Evolutionary conservation across 2,113 vertebrate species (phyloP).

Genomic region (Phaethon lepturus): DNA sequence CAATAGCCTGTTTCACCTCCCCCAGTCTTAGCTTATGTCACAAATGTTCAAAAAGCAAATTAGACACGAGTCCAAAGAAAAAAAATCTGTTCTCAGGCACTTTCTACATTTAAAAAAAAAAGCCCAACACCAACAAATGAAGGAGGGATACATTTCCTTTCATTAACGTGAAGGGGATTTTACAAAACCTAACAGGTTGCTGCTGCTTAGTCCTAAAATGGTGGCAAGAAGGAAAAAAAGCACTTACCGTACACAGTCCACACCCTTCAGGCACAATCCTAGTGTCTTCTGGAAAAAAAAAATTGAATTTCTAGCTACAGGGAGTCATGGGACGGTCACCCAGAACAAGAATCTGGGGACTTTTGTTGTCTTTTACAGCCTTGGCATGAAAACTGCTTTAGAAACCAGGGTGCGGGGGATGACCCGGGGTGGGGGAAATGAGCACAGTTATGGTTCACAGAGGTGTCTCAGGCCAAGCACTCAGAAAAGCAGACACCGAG

Average conservation of each 20-base stretch:
- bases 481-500: not conserved
- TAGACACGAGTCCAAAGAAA: not conserved
- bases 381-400: not conserved
- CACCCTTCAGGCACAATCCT: not conserved
- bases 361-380: not conserved
- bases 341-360: not conserved
- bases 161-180: not conserved
- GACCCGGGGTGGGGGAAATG: not conserved
- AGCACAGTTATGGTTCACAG: not conserved
- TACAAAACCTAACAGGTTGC: not conserved
- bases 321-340: not conserved
- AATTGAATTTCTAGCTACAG: not conserved
- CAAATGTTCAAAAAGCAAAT: not conserved
- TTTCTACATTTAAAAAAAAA: not conserved
- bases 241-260: not conserved
- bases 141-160: not conserved
- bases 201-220: not conserved
- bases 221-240: not conserved
- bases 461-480: not conserved
- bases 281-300: not conserved
- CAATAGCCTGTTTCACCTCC: not conserved
- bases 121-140: too few species aligned
- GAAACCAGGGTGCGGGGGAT: not conserved
- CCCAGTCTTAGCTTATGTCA: not conserved
- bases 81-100: not conserved